These are phyloP conservation scores for Tillus elongatus DNA, from an alignment of 2,888 invertebrate species.

Conservation along the genomic window DNA sequence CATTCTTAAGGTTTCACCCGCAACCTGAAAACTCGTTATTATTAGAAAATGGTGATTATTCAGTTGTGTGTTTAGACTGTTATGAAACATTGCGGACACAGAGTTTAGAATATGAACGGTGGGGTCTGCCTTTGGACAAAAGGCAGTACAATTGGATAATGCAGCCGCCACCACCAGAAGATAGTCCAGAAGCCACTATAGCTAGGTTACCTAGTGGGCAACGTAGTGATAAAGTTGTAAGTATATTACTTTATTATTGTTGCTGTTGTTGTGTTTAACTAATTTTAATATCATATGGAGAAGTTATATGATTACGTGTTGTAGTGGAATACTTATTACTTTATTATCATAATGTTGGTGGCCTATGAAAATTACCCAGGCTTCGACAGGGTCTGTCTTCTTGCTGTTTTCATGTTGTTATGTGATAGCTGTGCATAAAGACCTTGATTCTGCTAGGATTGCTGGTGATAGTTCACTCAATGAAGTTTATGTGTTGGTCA, in stretches of 20 bases:
- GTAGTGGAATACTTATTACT: too few species aligned
- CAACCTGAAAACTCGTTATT: conserved; percentile 77
- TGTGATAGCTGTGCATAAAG: too few species aligned
- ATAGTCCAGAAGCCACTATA: conserved; percentile 75
- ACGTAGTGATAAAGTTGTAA: conserved; percentile 68
- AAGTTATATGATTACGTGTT: too few species aligned
- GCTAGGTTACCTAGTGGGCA: conserved; percentile 79
- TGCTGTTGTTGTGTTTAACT: conserved; percentile 3
- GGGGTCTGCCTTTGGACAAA: conserved; percentile 83
- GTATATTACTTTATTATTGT: conserved; percentile 16
- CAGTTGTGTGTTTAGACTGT: conserved; percentile 87
- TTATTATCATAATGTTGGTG: too few species aligned
- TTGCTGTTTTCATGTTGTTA: too few species aligned
- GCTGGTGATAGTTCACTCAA: too few species aligned
- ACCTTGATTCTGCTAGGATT: too few species aligned
- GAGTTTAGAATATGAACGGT: conserved; percentile 80
- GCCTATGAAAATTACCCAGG: too few species aligned
- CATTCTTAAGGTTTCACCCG: conserved; percentile 73
- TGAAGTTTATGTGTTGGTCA: too few species aligned
- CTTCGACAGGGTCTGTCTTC: too few species aligned
- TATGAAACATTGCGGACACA: conserved; percentile 86
- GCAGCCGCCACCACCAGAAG: conserved; percentile 86
- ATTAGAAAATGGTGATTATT: conserved; percentile 81
- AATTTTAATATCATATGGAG: too few species aligned
- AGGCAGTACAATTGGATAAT: conserved; percentile 91